phyloP scores from a whole-genome alignment of 1,140 invertebrate species.

The Drosophila albomicans region DNA sequence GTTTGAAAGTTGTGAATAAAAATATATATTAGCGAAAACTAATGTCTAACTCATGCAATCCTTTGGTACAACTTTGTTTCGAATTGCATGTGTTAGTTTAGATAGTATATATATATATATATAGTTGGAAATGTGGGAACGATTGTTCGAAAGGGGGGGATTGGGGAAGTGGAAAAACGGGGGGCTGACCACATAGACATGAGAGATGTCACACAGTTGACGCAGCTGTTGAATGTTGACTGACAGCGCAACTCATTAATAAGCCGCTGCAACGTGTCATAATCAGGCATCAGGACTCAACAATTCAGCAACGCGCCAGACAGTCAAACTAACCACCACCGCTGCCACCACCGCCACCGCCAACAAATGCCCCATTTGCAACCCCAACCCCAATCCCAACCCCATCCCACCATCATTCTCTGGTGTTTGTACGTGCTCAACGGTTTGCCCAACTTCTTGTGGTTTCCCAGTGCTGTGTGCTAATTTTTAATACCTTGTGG shows the following conservation, averaged over 20 bases:
- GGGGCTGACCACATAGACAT: conserved; percentile 20
- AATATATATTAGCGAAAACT: too few relatives aligned
- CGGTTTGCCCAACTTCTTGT: conserved; percentile 34
- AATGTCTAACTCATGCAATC: too few relatives aligned
- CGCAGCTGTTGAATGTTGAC: conserved; percentile 41
- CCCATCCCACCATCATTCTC: background rate
- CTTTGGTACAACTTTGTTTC: too few relatives aligned
- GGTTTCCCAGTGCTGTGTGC: conserved; percentile 48
- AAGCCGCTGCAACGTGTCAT: conserved; percentile 63
- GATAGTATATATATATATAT: too few relatives aligned
- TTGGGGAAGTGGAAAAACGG: background rate
- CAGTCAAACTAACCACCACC: background rate
- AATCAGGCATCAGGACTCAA: conserved; percentile 39
- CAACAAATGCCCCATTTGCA: background rate
- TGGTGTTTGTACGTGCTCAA: conserved; percentile 8
- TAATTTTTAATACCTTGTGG: conserved; percentile 70
- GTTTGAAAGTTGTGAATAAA: too few relatives aligned
- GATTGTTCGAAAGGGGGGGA: too few relatives aligned
- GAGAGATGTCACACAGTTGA: conserved; percentile 10
- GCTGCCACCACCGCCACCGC: background rate
- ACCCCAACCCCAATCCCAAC: background rate
- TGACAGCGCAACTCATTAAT: conserved; percentile 62
- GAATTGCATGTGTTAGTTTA: too few relatives aligned
- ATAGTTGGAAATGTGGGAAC: too few relatives aligned
- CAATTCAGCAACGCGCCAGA: background rate